A percentile compares a stretch with the other conserved stretches of the same genome.
These are phyloP conservation scores for Vandiemenella viatica DNA, from an alignment of 2,888 invertebrate species.

Conservation along the genomic window DNA sequence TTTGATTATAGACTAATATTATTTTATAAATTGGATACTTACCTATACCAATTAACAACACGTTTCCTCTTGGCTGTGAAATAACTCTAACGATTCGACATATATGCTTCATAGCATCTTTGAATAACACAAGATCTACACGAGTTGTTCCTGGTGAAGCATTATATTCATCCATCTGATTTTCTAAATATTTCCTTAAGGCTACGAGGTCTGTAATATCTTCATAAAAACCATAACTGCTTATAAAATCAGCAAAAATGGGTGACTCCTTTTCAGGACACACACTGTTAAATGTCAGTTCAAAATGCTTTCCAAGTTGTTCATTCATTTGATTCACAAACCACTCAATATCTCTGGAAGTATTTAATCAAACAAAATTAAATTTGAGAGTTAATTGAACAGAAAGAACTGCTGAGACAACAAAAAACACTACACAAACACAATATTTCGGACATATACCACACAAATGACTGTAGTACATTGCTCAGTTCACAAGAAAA, in stretches of 20 bases:
- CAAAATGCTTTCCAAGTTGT: conserved; percentile 63
- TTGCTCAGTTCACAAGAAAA: too few species aligned
- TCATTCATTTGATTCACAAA: conserved; percentile 55
- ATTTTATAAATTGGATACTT: too few species aligned
- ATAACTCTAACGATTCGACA: conserved; percentile 68
- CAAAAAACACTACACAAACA: neutral
- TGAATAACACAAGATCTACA: conserved; percentile 72
- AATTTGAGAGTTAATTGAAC: neutral
- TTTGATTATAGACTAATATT: too few species aligned
- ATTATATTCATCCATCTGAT: conserved; percentile 64
- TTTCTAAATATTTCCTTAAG: conserved; percentile 38
- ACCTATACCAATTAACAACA: conserved; percentile 72
- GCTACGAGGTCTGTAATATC: conserved; percentile 50
- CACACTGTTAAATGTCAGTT: conserved; percentile 61
- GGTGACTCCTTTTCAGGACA: conserved; percentile 56
- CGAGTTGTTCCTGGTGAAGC: conserved; percentile 57
- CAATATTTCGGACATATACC: neutral
- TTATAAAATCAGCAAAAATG: conserved; percentile 68
- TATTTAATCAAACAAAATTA: neutral
- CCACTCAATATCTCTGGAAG: conserved; percentile 55
- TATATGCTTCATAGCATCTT: conserved; percentile 75
- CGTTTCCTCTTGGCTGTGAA: conserved; percentile 66
- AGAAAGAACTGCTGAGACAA: neutral
- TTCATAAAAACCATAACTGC: conserved; percentile 61
- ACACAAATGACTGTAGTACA: too few species aligned